Evolutionary conservation across 2,113 vertebrate species (phyloP).

Genomic region (Condylura cristata): DNA sequence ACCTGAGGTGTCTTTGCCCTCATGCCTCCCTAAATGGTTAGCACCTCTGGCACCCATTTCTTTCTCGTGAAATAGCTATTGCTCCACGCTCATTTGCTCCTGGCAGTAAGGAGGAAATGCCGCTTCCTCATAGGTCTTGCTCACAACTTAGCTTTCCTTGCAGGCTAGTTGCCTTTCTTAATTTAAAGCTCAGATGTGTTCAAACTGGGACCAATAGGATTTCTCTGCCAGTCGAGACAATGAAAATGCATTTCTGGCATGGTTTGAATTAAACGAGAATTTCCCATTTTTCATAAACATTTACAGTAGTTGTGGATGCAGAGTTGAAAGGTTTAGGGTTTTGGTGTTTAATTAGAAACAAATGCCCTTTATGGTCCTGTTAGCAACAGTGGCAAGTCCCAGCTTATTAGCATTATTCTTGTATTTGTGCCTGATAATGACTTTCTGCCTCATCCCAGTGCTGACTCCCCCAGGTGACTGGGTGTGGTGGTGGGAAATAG

Average conservation of each 20-base stretch:
- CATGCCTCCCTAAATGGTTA: background rate
- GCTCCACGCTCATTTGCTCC: background rate
- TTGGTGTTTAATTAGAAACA: conserved; percentile 80
- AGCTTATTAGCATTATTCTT: conserved; percentile 64
- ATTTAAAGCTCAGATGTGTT: conserved; percentile 77
- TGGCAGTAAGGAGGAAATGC: background rate
- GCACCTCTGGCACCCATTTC: background rate
- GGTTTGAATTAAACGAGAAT: conserved; percentile 85
- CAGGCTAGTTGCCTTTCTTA: conserved; percentile 63
- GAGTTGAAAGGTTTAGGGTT: conserved; percentile 81
- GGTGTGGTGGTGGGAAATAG: background rate
- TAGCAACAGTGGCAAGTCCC: conserved; percentile 57
- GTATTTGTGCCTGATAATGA: conserved; percentile 45
- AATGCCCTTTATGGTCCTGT: conserved; percentile 72
- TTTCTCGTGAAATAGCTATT: background rate
- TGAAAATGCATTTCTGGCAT: conserved; percentile 82
- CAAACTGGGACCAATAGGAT: conserved; percentile 73
- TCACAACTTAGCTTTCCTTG: conserved; percentile 63
- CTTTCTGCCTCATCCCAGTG: background rate
- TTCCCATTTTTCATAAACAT: conserved; percentile 84
- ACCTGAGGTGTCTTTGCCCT: background rate
- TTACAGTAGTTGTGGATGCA: conserved; percentile 84
- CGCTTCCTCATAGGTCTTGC: conserved; percentile 49
- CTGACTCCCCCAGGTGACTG: background rate
- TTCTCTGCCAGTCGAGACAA: conserved; percentile 75